Evolutionary conservation across 1,140 invertebrate species (phyloP), one percentile per base, ranked within the genome.

Genomic region (Euborellia annulipes): DNA sequence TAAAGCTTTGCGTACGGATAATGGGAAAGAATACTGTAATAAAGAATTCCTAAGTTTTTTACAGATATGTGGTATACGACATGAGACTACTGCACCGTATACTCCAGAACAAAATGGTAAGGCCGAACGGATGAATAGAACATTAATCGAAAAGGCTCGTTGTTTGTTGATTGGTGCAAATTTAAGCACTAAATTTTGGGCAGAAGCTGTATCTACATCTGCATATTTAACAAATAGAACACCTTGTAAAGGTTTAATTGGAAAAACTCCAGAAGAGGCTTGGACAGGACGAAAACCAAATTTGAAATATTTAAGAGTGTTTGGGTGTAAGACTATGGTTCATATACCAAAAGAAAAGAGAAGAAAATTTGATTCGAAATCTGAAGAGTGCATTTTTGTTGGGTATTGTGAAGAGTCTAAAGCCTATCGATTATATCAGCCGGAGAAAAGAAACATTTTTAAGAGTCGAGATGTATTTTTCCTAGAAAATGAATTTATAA

Each of bases 21-120:
- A 68, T 54, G 66, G 64, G 3, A 54, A 19, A 13, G 65, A 68
- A 50, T 66, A 62, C 51, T 18, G 53, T 0, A 64, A 55, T 42
- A 48, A 50, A 9, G 42, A 53, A 1, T 60, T 67, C 43, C 48
- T 55, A 23, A 17, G 13, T 14, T 42, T 39, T 45, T 9, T 45
- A n/a, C 14, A 19, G n/a, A 21, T 19, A 7, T 1, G 48, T 16
- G 59, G 57, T 3, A 58, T 59, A 3, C 36, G 36, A 7, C 55
- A 56, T 46, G 45, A 58, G 27, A 47, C 13, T 7, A 54, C 50
- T 16, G 44, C 48, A n/a, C 44, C 50, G 2, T 60, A 60, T 41
- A 53, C 48, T 2, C 58, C 61, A 8, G 42, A 63, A 47, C 51
- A 54, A 46, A 62, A 63, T 46, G 58, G 60, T 3, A 42, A 53